Conservation (phyloP, 2,888 invertebrate species). For the Euspilapteryx auroguttella region DNA sequence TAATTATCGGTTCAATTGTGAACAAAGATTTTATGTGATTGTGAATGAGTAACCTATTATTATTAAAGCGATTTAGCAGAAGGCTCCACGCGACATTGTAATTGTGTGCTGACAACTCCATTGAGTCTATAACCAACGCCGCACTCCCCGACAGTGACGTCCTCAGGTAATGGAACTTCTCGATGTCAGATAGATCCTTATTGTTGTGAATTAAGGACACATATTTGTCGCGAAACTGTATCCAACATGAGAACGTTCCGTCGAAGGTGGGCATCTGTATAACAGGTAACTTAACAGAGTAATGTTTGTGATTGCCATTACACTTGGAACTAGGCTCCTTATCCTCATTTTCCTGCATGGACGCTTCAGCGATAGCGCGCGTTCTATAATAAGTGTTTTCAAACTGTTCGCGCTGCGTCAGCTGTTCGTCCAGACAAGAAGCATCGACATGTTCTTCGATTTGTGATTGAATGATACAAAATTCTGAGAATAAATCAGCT, state of each 20-base stretch:
- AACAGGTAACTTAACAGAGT: slow-evolving; percentile 4
- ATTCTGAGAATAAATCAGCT: slow-evolving; percentile 1
- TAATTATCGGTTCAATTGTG: slow-evolving; percentile 4
- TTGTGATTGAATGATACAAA: slow-evolving; percentile 1
- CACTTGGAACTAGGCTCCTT: too few species aligned
- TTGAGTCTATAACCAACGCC: slow-evolving; percentile 2
- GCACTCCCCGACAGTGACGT: slow-evolving; percentile 5
- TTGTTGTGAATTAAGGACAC: not conserved
- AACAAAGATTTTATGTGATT: slow-evolving; percentile 9
- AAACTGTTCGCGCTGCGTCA: too few species aligned
- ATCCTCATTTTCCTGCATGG: not conserved
- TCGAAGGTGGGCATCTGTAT: too few species aligned
- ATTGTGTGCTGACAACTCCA: slow-evolving; percentile 6
- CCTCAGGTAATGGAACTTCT: slow-evolving; percentile 7
- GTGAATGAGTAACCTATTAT: slow-evolving; percentile 3
- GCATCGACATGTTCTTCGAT: slow-evolving; percentile 1
- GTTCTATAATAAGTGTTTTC: not conserved
- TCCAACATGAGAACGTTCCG: slow-evolving; percentile 4
- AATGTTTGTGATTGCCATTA: not conserved
- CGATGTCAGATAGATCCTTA: slow-evolving; percentile 1
- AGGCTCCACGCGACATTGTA: slow-evolving; percentile 8
- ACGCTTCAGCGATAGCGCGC: not conserved
- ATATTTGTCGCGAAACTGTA: slow-evolving; percentile 5
- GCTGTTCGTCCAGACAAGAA: slow-evolving; percentile 2
- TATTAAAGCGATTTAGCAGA: too few species aligned